Base-by-base conservation (phyloP, 2,113 vertebrate species). In the Maccullochella peelii region DNA sequence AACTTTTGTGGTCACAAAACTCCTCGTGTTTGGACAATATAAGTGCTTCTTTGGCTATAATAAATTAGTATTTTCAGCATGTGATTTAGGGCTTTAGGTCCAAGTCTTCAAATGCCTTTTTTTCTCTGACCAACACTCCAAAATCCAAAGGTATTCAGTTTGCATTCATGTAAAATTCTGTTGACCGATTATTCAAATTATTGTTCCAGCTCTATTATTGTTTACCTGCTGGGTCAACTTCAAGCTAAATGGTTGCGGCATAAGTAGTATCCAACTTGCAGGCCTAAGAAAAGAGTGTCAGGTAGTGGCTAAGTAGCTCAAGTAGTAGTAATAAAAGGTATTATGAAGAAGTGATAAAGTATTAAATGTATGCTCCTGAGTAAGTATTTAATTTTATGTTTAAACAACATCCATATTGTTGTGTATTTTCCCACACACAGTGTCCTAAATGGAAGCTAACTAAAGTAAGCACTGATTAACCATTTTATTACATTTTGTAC, bases 401-500 rank as follows among this genome's bases (percentile, higher is more conserved):
- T 71, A 67, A 80, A 65, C 82, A 44, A 18, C 27, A 62, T 69
- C 55, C 23, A 14, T 55, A 30, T 44, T 71, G 49, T 63, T 79
- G 82, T 87, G 73, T 44, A 3, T 58, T 63, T 30, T 68, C 47
- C 63, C 49, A 73, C 68, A 78, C 69, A 65, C 42, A 33, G 33
- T 54, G 33, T 42, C n/a, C 10, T 44, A 42, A 58, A 72, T 57
- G 49, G 27, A 71, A 47, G 44, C 72, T 23, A 68, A 77, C 72
- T 52, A 63, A 61, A 68, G 69, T 38, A 47, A 68, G 36, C 61
- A 84, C 80, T 66, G 71, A 89, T 69, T 73, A 70, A 69, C 71
- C 62, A 21, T 40, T 57, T 57, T 36, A 70, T 42, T 49, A 44
- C 44, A n/a, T 20, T 14, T 9, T 61, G 66, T 49, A 61, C 55